Percentiles rank a stretch among this genome's conserved stretches.
Conservation (phyloP, 2,888 invertebrate species). For the Meloe dianella region DNA sequence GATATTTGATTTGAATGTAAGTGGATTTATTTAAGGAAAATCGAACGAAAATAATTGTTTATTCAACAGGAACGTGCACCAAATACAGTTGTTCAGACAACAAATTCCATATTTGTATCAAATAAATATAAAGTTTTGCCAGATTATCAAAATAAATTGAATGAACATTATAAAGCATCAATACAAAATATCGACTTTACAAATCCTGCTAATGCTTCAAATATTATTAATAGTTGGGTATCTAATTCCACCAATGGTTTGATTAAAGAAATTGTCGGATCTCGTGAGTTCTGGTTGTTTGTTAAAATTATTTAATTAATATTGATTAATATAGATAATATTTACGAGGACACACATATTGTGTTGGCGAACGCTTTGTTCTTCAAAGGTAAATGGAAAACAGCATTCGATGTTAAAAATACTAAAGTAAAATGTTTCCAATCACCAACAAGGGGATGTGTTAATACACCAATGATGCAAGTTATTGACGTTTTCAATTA, state of each 20-base stretch:
- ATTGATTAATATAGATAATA: constrained; percentile 54
- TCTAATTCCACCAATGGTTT: constrained; percentile 63
- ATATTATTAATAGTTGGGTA: constrained; percentile 68
- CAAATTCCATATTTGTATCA: constrained; percentile 63
- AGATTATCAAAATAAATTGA: constrained; percentile 59
- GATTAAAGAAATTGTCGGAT: constrained; percentile 53
- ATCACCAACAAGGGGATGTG: constrained; percentile 66
- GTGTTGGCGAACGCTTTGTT: constrained; percentile 78
- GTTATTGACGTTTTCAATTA: constrained; percentile 67
- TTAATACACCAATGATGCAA: constrained; percentile 72
- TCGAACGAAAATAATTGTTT: not conserved
- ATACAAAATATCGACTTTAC: constrained; percentile 62
- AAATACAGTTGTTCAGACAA: constrained; percentile 54
- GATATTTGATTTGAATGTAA: constrained; percentile 43
- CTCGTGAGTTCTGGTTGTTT: constrained; percentile 27
- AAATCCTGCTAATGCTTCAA: constrained; percentile 57
- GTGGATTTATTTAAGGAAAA: constrained; percentile 11
- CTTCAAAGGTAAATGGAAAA: constrained; percentile 80
- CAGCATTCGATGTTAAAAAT: constrained; percentile 65
- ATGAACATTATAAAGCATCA: constrained; percentile 62
- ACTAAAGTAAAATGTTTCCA: constrained; percentile 69
- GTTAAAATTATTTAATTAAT: not conserved
- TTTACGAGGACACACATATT: constrained; percentile 65
- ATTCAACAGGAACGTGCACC: not conserved
- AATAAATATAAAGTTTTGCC: constrained; percentile 56